Evolutionary conservation across 2,888 invertebrate species (phyloP), one percentile per base, ranked within the genome.

Genomic region (Epinotia demarniana): DNA sequence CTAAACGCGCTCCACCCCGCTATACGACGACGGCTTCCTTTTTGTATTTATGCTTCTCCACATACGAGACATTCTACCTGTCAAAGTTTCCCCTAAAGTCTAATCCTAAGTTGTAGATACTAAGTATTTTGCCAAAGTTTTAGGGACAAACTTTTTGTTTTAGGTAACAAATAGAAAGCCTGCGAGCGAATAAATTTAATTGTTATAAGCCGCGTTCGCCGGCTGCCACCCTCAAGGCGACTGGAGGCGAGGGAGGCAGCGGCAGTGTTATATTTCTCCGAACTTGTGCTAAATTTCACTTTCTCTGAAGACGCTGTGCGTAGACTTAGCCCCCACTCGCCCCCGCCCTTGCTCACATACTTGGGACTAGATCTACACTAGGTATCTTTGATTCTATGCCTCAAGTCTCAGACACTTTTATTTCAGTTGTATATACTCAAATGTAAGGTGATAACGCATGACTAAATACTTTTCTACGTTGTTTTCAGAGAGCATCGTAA

Each of bases 241-340:
- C 83, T 83, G 82, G 85, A 85, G 87, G 86, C 81, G 81, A 86
- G 88, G 85, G 88, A 81, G 80, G 81, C 82, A 81, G 79, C 82
- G 83, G 86, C 86, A 81, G 83, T 86, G 90, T 92, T 92, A 93
- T 92, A 92, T 93, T 93, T 90, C 93, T 90, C 91, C 92, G 88
- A 93, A 93, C 91, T 94, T 92, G 93, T 89, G 91, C 93, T 92
- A 93, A 94, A 93, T 94, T 94, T 94, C 94, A 93, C 94, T 94
- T 94, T 94, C 94, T 91, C 90, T 87, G 89, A 93, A 93, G 94
- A 93, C 91, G 91, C 81, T 90, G 89, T 93, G 92, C 92, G 93
- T 93, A 91, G 90, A 91, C 89, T 90, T 89, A 91, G 87, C 89
- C 91, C 89, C 92, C 91, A 87, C 89, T 81, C 83, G 79, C 83